Conservation (phyloP, 1,140 invertebrate species). For the Aphaenogaster ashmeadi region DNA sequence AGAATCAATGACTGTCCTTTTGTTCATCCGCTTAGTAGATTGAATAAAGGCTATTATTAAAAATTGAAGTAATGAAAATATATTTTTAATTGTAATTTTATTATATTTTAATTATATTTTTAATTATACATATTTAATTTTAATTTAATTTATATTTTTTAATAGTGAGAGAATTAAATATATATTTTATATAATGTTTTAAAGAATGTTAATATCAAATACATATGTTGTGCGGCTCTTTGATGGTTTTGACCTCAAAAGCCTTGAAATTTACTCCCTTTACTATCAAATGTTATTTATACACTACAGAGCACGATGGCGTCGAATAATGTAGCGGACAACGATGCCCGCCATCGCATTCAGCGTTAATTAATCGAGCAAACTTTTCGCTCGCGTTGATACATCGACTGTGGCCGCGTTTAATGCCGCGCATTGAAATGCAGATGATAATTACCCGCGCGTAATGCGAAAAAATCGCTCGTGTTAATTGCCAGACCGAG, state of each 20-base stretch:
- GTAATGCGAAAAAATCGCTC: constrained; percentile 58
- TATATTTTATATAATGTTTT: constrained; percentile 13
- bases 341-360: constrained; percentile 35
- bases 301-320: constrained; percentile 2
- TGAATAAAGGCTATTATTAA: not conserved
- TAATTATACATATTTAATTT: too few species aligned
- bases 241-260: constrained; percentile 12
- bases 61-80: constrained; percentile 4
- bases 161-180: not conserved
- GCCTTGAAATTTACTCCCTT: constrained; percentile 35
- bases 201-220: constrained; percentile 25
- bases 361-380: constrained; percentile 54
- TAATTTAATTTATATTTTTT: not conserved
- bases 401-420: constrained; percentile 42
- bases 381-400: constrained; percentile 58
- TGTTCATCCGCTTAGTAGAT: not conserved
- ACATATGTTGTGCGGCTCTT: not conserved
- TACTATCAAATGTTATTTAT: constrained; percentile 23
- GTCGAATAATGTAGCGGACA: constrained; percentile 33
- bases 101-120: too few species aligned
- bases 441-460: constrained; percentile 56
- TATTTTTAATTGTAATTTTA: not conserved
- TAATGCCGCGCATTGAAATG: constrained; percentile 42
- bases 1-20: not conserved
- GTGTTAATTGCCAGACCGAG: constrained; percentile 55